phyloP scores from a whole-genome alignment of 2,888 invertebrate genomes.

The Mactromeris polynyma region DNA sequence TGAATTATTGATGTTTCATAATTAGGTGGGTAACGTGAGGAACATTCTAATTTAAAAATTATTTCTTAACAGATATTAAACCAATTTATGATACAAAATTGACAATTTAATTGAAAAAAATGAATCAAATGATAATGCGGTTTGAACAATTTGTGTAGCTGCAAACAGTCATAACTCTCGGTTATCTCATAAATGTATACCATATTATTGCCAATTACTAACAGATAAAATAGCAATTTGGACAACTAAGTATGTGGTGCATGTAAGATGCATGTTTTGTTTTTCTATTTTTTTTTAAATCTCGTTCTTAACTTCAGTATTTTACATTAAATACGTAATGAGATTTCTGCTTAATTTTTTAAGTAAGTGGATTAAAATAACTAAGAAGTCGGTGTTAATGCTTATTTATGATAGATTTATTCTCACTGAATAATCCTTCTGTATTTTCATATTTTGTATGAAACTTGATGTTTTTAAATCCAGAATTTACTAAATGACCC shows the following conservation, averaged over 20 bases:
- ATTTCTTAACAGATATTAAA: neutral
- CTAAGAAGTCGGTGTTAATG: neutral
- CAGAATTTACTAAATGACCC: neutral
- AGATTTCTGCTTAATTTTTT: neutral
- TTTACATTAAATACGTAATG: neutral
- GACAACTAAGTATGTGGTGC: neutral
- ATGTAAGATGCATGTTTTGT: constrained; percentile 19
- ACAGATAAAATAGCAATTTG: neutral
- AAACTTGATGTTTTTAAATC: neutral
- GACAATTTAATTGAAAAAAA: neutral
- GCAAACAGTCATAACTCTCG: too few species aligned
- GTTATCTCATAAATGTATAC: neutral
- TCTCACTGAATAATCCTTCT: neutral
- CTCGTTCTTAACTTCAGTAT: neutral
- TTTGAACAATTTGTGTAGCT: too few species aligned
- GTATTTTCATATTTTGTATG: neutral
- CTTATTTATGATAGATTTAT: neutral
- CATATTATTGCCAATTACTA: neutral
- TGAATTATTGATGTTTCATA: neutral
- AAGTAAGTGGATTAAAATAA: neutral
- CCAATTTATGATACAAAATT: neutral
- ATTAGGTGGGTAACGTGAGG: neutral
- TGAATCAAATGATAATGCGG: too few species aligned
- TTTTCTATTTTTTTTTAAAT: neutral
- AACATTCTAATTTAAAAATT: neutral